Evolutionary conservation across 2,888 invertebrate genomes (phyloP), one percentile per base, ranked within the genome.

Genomic region (Augochlorella aurata): DNA sequence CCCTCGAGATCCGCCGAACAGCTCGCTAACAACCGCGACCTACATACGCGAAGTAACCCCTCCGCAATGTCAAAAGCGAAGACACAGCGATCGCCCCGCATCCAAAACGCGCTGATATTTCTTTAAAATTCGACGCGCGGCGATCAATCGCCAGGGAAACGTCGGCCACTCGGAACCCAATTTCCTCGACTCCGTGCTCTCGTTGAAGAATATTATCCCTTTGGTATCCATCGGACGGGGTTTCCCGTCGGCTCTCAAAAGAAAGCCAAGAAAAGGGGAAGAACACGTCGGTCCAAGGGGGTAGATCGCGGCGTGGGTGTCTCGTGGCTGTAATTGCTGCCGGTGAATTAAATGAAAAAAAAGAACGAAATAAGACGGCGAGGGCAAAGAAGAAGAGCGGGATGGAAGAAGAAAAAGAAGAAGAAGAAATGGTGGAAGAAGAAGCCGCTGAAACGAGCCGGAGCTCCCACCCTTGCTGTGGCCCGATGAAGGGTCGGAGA

Each of bases 251-350:
- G 58, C 58, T 58, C 24, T 58, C 58, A 63, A 38, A 63, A 63
- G 63, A 63, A 63, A 63, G 63, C 18, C 18, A 45, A 61, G 54
- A 61, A 58, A 47, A 63, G 52, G 24, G 54, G 67, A 29, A 29
- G 24, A 58, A 8, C 52, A 65, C 49, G 74, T 68, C 54, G 44
- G 45, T 24, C 38, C 38, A 29, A 72, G 38, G 73, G 71, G 68
- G 52, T 54, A 66, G 49, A 52, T 70, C 74, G 68, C 61, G 74
- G 77, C 68, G 70, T 58, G 63, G 74, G 83, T 83, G 85, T 88
- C 85, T 87, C 83, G 78, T 76, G 82, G 74, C 89, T 85, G 82
- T 88, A 88, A 89, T 88, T 88, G 87, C 87, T 87, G 83, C 83
- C 76, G 50, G 79, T 74, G 85, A 89, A 89, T 88, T 88, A 89